Evolutionary conservation across 1,140 invertebrate genomes (phyloP), one percentile per base, ranked within the genome.

Genomic region (Myzus persicae): DNA sequence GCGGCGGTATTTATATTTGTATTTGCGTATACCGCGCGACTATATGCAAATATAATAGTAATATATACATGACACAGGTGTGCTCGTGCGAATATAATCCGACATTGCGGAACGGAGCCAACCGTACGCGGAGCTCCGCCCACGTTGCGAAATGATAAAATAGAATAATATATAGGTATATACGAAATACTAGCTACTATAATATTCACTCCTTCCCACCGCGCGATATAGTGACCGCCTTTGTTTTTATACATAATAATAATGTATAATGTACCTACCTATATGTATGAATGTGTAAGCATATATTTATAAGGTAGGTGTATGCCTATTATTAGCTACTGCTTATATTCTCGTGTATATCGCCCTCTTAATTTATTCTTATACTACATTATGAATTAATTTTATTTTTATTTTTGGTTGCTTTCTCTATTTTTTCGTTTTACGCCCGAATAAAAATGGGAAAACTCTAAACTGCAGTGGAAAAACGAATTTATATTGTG

Each of bases 71-170:
- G 1, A 40, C 26, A 51, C 46, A 51, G 44, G 48, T 89, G 88
- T 38, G 48, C 24, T 36, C 51, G 88, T 51, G 88, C 88, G 48
- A 89, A 89, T 89, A 89, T 89, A 89, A 89, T 54, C 88, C 88
- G 88, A 51, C 88, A 89, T 89, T 89, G 48, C 88, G 88, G 87
- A 89, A 89, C 91, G 36, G 91, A 93, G 46, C 91, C 91, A 93
- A 93, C 91, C 91, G 91, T 84, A 93, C 46, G 81, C 76, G 38
- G 76, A 26, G 91, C 91, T 93, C 91, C 91, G 81, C 91, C 91
- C 81, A 81, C 31, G n/a, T 76, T 40, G 76, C 81, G 36, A 51
- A 85, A 93, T 76, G 14, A n/a, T 76, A 76, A 76, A 76, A 76
- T 36, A 76, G 59, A n/a, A 76, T 76, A 76, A 20, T 76, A 26